Percentiles rank a stretch among this genome's conserved stretches.
Evolutionary conservation across 2,797 vertebrate species (phyloP).

Genomic region (Arnoldichthys spilopterus): DNA sequence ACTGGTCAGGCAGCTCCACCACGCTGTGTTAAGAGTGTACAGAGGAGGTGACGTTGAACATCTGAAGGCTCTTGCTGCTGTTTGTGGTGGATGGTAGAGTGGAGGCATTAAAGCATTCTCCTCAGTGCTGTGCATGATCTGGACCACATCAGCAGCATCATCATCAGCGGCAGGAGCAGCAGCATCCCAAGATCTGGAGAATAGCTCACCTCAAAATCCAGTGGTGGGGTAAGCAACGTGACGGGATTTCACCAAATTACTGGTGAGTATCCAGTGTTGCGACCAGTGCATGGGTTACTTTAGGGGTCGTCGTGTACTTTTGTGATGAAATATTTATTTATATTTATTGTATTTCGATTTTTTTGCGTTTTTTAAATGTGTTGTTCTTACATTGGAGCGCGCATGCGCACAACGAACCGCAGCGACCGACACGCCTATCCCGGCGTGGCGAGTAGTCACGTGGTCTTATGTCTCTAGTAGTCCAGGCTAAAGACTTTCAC

Average conservation of each 20-base stretch:
- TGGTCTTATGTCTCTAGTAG: not conserved
- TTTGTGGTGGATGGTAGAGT: no score
- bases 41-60: not conserved
- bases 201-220: no score
- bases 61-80: not conserved
- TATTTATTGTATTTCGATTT: no score
- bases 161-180: not conserved
- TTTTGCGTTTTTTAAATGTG: not conserved
- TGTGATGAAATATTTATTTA: no score
- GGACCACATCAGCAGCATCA: not conserved
- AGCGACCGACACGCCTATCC: not conserved
- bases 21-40: no score
- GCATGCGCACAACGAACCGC: not conserved
- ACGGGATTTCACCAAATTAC: no score
- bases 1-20: not conserved
- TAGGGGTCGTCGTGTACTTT: no score
- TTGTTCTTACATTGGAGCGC: not conserved
- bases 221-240: no score
- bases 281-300: no score
- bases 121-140: not conserved
- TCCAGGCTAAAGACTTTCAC: not conserved
- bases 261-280: no score
- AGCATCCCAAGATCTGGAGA: no score
- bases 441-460: not conserved
- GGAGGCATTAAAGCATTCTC: no score